Base-by-base conservation (phyloP, 2,113 vertebrate genomes). In the Scomber colias region DNA sequence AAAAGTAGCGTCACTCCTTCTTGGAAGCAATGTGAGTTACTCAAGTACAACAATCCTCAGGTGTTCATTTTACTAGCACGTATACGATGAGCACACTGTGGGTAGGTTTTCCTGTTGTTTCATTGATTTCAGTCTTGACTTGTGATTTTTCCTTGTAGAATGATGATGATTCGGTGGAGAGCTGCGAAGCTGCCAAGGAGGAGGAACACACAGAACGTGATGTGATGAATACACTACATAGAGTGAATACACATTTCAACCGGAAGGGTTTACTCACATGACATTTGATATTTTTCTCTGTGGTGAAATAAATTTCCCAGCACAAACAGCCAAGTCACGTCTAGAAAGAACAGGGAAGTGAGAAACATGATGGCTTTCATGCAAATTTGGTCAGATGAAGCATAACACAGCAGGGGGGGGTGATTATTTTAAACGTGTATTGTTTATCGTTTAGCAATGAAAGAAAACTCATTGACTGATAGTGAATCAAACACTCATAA, bases 111-210 rank as follows among this genome's bases (percentile, higher is more conserved):
- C 12, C 4, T 45, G 15, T 27, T 27, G 16, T 71, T 62, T 57
- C 7, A 3, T 48, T 70, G 17, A 53, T 27, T 54, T 44, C 6
- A 24, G 11, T 10, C 35, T 2, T 45, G 11, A 31, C 21, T 17
- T 59, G 27, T 80, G 30, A 59, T 71, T 44, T 75, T 63, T 16
- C 59, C 9, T 65, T 65, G 1, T 71, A 90, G 90, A 53, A 4
- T 65, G 67, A 82, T 81, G 61, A 79, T 79, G 56, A 79, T 57
- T 44, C 53, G 63, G 46, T 62, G 21, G 56, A 84, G 61, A 79
- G 55, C 50, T 14, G 13, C 10, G 2, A 27, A 30, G 16, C 13
- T 50, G 21, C 7, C 1, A 3, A 80, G 56, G 17, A 78, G 30
- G 21, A 76, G 2, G 31, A 71, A 17, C 13, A 35, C 19, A 11